phyloP scores from a whole-genome alignment of 2,113 vertebrate genomes.

The Scomber japonicus region DNA sequence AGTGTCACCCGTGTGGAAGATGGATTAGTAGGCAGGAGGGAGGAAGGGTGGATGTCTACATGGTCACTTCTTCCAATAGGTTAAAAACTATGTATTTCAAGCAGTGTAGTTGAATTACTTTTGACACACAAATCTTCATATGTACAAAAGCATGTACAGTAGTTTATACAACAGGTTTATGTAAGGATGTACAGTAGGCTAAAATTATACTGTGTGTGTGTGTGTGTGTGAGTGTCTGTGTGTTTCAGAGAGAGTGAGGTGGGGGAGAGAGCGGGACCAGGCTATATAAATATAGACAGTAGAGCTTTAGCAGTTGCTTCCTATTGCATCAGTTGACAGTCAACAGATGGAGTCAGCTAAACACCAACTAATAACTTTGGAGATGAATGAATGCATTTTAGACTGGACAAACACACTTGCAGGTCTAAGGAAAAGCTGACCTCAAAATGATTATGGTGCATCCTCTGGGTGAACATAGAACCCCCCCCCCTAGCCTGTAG shows the following conservation, averaged over 20 bases:
- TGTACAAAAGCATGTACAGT: neutral
- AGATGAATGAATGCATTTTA: slow-evolving; percentile 51
- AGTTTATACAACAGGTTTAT: slow-evolving; percentile 14
- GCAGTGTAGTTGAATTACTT: neutral
- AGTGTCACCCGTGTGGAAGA: slow-evolving; percentile 42
- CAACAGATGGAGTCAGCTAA: slow-evolving; percentile 67
- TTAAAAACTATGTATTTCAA: slow-evolving; percentile 11
- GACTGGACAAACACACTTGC: slow-evolving; percentile 35
- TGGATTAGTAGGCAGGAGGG: slow-evolving; percentile 40
- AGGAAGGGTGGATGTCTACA: neutral
- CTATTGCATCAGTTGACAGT: slow-evolving; percentile 76
- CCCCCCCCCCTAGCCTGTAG: too few relatives aligned
- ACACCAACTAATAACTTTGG: slow-evolving; percentile 49
- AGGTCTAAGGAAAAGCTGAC: neutral
- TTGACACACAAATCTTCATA: neutral
- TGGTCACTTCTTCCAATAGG: slow-evolving; percentile 14
- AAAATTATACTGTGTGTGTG: neutral
- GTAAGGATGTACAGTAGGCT: neutral
- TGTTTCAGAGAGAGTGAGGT: neutral
- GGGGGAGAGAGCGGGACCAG: neutral
- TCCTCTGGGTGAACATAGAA: neutral
- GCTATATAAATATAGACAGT: slow-evolving; percentile 49
- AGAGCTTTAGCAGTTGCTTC: slow-evolving; percentile 59
- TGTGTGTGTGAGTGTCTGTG: slow-evolving; percentile 6
- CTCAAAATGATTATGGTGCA: neutral